phyloP scores from a whole-genome alignment of 2,113 vertebrate species.

The Bucco capensis region DNA sequence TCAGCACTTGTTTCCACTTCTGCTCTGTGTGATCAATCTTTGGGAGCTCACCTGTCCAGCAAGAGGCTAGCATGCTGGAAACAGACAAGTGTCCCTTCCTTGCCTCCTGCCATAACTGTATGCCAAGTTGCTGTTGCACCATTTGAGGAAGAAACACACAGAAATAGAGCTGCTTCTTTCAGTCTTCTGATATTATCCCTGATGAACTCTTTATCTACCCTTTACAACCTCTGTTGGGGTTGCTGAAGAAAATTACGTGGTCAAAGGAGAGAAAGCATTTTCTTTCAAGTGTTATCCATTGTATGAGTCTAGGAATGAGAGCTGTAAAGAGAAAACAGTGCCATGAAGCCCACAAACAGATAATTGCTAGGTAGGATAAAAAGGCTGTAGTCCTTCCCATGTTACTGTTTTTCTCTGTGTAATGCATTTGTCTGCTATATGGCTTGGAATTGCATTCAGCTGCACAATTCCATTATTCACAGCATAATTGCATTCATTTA shows the following conservation, averaged over 20 bases:
- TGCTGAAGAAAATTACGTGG: background rate
- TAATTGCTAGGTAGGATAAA: background rate
- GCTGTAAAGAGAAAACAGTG: background rate
- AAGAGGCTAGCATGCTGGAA: background rate
- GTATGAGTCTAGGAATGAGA: background rate
- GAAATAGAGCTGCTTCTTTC: background rate
- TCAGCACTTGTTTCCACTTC: background rate
- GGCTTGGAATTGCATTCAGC: background rate
- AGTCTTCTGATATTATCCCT: background rate
- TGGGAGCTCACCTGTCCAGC: background rate
- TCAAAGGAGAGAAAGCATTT: background rate
- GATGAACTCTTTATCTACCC: background rate
- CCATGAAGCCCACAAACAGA: background rate
- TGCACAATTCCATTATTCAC: background rate
- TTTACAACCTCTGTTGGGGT: background rate
- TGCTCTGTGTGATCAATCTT: background rate
- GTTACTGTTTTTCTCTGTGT: background rate
- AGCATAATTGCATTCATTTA: background rate
- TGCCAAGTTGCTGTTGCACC: background rate
- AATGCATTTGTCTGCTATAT: background rate
- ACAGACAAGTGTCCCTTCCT: accelerated
- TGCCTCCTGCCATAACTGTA: background rate
- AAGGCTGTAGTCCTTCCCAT: background rate
- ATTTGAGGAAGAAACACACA: background rate
- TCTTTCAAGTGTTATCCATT: background rate